phyloP scores from a whole-genome alignment of 2,888 invertebrate species.

The Tetropium fuscum region DNA sequence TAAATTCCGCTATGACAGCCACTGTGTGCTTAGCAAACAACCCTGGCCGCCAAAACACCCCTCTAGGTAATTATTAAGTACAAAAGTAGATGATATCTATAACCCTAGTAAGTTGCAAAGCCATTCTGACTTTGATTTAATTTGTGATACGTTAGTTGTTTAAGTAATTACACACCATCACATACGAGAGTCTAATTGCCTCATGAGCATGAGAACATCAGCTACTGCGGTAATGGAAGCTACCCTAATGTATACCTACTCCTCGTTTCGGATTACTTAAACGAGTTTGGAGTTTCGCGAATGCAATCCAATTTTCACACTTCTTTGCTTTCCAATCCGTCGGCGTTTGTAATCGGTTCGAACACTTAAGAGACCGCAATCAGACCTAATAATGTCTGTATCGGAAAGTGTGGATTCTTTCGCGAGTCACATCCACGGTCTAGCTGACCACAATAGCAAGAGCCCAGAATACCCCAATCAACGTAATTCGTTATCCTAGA shows the following conservation, averaged over 20 bases:
- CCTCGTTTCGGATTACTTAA: conserved; percentile 12
- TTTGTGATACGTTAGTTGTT: conserved; percentile 31
- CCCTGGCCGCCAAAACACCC: conserved; percentile 23
- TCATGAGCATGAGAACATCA: conserved; percentile 20
- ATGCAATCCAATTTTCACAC: conserved; percentile 8
- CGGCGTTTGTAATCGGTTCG: conserved; percentile 11
- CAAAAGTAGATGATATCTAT: conserved; percentile 31
- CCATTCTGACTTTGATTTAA: conserved; percentile 30
- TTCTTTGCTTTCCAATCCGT: conserved; percentile 11
- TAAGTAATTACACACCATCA: conserved; percentile 28
- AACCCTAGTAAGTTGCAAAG: conserved; percentile 8
- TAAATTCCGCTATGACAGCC: not conserved
- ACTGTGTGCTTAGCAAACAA: too few species aligned
- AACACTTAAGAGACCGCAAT: conserved; percentile 15
- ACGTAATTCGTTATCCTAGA: too few species aligned
- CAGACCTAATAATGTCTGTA: too few species aligned
- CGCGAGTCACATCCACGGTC: too few species aligned
- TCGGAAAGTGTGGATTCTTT: too few species aligned
- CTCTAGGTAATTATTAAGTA: conserved; percentile 29
- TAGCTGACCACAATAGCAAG: too few species aligned
- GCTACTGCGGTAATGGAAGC: conserved; percentile 17
- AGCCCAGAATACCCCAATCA: too few species aligned
- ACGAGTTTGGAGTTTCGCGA: conserved; percentile 11
- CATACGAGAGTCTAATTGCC: conserved; percentile 30
- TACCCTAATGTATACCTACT: conserved; percentile 1